A percentile compares a stretch with the other conserved stretches of the same genome.
Evolutionary conservation across 2,888 invertebrate genomes (phyloP).

Genomic region (Rhagonycha lutea): DNA sequence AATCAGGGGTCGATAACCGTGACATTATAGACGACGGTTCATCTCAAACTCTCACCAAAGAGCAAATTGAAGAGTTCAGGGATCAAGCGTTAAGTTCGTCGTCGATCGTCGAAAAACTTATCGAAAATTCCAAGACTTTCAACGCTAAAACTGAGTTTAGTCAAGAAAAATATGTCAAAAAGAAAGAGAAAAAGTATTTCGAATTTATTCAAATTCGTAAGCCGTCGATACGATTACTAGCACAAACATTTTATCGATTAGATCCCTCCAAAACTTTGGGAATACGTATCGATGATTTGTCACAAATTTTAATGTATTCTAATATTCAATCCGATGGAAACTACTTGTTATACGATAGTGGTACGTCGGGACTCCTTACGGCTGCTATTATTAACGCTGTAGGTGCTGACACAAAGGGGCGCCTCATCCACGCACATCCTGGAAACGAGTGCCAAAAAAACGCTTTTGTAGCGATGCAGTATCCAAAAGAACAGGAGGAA

Average conservation of each 20-base stretch:
- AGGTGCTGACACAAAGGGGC: constrained; percentile 66
- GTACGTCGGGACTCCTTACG: constrained; percentile 81
- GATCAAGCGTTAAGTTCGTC: constrained; percentile 77
- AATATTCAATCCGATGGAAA: constrained; percentile 80
- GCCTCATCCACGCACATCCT: constrained; percentile 76
- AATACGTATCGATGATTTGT: constrained; percentile 84
- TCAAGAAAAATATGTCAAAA: constrained; percentile 92
- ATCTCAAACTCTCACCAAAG: constrained; percentile 82
- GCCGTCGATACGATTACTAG: constrained; percentile 80
- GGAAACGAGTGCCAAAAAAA: constrained; percentile 81
- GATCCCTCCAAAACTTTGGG: constrained; percentile 77
- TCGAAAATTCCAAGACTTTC: constrained; percentile 91
- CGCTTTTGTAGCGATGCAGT: constrained; percentile 80
- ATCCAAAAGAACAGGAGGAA: constrained; percentile 69
- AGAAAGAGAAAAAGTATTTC: constrained; percentile 93
- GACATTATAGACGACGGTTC: constrained; percentile 77
- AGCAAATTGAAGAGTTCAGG: constrained; percentile 80
- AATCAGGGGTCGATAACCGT: constrained; percentile 81
- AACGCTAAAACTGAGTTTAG: constrained; percentile 87
- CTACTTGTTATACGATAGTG: constrained; percentile 86
- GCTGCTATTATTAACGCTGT: constrained; percentile 83
- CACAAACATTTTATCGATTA: constrained; percentile 82
- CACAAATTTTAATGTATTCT: constrained; percentile 82
- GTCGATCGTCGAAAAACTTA: constrained; percentile 83
- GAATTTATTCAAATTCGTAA: constrained; percentile 78